These are phyloP conservation scores for Syrrhaptes paradoxus DNA, from an alignment of 2,113 vertebrate species.

Conservation along the genomic window DNA sequence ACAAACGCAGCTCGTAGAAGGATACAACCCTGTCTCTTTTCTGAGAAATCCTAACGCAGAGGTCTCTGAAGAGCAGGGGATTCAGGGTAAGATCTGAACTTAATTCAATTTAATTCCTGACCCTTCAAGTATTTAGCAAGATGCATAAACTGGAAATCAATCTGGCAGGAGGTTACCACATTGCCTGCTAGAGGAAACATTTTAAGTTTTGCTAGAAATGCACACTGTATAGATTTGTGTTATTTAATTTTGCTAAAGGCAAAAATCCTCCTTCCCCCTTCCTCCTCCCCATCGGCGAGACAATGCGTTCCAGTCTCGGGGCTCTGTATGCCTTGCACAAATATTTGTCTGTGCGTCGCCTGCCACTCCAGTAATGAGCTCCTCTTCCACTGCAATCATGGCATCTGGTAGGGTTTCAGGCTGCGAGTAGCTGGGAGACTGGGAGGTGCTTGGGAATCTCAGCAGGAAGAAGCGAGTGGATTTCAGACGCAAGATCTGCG, in stretches of 20 bases:
- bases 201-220: neutral
- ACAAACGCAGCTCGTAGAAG: neutral
- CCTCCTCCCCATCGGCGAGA: neutral
- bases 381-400: conserved; percentile 8
- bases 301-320: neutral
- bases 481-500: neutral
- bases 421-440: conserved; percentile 18
- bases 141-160: neutral
- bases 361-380: conserved; percentile 35
- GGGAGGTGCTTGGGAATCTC: conserved; percentile 54
- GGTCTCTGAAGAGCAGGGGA: neutral
- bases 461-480: neutral
- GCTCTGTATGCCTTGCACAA: conserved; percentile 48
- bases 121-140: neutral
- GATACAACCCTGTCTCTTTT: neutral
- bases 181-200: neutral
- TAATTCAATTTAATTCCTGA: neutral
- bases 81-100: neutral
- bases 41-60: neutral
- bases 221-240: neutral
- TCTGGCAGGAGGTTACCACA: neutral
- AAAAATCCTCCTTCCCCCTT: neutral
- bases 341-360: conserved; percentile 47
- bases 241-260: neutral
- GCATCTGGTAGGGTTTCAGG: conserved; percentile 15